Evolutionary conservation across 2,888 invertebrate species (phyloP).

Genomic region (Gymnoscelis rufifasciata): DNA sequence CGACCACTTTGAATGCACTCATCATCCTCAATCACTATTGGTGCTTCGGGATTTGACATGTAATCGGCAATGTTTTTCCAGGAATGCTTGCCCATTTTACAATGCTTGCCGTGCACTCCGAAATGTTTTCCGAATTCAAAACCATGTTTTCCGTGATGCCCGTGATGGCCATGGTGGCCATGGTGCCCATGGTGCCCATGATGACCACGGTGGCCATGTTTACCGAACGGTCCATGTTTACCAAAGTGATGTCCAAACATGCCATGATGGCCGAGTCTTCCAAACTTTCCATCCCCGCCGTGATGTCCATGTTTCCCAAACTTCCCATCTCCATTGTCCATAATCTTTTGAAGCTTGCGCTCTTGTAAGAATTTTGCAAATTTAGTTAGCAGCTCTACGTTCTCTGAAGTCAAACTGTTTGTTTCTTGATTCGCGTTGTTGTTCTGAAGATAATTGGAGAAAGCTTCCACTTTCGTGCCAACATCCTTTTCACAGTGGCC

Average conservation of each 20-base stretch:
- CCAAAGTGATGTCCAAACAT: constrained; percentile 29
- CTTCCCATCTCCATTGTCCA: neutral
- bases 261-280: constrained; percentile 30
- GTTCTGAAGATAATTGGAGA: constrained; percentile 22
- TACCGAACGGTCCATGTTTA: constrained; percentile 27
- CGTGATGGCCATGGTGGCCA: constrained; percentile 14
- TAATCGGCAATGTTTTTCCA: constrained; percentile 20
- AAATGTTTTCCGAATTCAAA: constrained; percentile 14
- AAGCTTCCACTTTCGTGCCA: constrained; percentile 27
- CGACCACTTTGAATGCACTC: constrained; percentile 16
- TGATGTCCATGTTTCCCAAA: constrained; percentile 20
- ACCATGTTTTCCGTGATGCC: constrained; percentile 20
- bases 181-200: constrained; percentile 17
- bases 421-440: constrained; percentile 17
- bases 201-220: constrained; percentile 9
- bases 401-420: constrained; percentile 25
- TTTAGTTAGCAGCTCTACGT: constrained; percentile 32
- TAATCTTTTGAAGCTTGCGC: constrained; percentile 20
- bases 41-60: constrained; percentile 21
- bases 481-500: constrained; percentile 27
- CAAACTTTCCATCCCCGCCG: constrained; percentile 28
- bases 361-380: constrained; percentile 35
- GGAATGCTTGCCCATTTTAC: constrained; percentile 25
- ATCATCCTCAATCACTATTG: constrained; percentile 21
- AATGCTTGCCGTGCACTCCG: constrained; percentile 13